Base-by-base conservation (phyloP, 2,113 vertebrate species). In the Trichechus manatus region DNA sequence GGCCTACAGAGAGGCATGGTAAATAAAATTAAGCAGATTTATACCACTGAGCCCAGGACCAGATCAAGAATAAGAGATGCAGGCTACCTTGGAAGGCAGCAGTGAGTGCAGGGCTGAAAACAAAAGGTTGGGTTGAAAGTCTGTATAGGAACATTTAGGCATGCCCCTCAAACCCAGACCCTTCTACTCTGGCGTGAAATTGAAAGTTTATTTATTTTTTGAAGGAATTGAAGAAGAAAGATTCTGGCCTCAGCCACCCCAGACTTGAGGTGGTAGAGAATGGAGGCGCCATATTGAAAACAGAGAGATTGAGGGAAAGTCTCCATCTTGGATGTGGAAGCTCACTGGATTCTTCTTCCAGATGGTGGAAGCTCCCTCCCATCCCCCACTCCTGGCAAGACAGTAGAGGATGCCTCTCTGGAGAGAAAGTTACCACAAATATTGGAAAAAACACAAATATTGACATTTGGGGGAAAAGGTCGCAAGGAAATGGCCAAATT, bases 1-100 rank as follows among this genome's bases (percentile, higher is more conserved):
- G 10, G 0, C 53, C 3, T 39, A 22, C 19, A 77, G 84, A 42
- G 36, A 33, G 39, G 33, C 9, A 5, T 17, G 10, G 10, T 15
- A 77, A 13, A 39, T 7, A 19, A 72, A 72, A 6, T 7, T n/a
- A 27, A 0, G 19, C 6, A 13, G 11, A 20, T 78, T 64, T 78
- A 33, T 31, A 1, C 23, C 7, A 0, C 5, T 6, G 7, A 13
- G 25, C 5, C 39, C 22, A 23, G 27, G 50, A n/a, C 8, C 6
- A 17, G 15, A 1, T 20, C 31, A 15, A 50, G 15, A 75, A 20
- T 11, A 17, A 44, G 20, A 80, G 86, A 6, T 29, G 6, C 1
- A 27, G 53, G 59, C 10, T 31, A 44, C 22, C 15, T 22, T n/a
- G 11, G 23, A 87, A 66, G n/a, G 17, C 20, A 82, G 53, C 44